Percentiles rank a stretch among this genome's conserved stretches.
phyloP scores from a whole-genome alignment of 2,888 invertebrate genomes.

The Leptopterna dolabrata region DNA sequence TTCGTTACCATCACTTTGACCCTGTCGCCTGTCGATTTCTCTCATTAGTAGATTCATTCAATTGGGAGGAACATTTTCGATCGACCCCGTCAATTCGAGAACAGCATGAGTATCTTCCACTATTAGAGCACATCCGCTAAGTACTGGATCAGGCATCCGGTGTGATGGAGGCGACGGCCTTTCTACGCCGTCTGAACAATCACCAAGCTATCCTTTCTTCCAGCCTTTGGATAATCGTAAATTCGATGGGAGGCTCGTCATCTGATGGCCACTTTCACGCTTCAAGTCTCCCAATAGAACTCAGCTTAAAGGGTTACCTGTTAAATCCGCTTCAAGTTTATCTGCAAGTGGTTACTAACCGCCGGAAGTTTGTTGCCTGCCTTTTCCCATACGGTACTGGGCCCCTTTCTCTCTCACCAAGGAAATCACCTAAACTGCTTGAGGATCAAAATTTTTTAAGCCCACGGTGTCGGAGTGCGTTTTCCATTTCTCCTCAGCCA shows the following conservation, averaged over 20 bases:
- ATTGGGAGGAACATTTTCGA: no score
- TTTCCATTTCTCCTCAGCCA: background rate
- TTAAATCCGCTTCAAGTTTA: background rate
- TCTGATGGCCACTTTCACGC: background rate
- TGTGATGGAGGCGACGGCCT: no score
- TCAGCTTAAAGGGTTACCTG: background rate
- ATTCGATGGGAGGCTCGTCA: background rate
- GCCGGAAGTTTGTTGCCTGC: background rate
- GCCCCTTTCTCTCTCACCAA: background rate
- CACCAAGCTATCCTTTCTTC: no score
- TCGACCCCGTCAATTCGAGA: no score
- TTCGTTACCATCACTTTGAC: no score
- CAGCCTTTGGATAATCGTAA: background rate
- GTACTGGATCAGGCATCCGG: no score
- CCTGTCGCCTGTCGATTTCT: no score
- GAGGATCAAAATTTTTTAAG: no score
- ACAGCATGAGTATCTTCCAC: no score
- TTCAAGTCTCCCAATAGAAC: background rate
- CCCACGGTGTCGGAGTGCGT: background rate
- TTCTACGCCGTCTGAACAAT: no score
- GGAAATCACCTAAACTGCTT: background rate
- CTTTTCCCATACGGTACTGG: background rate
- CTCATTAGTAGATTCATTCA: no score
- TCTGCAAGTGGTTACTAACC: background rate
- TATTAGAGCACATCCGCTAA: no score